phyloP scores from a whole-genome alignment of 2,888 invertebrate genomes.

The Cephus pulcher region DNA sequence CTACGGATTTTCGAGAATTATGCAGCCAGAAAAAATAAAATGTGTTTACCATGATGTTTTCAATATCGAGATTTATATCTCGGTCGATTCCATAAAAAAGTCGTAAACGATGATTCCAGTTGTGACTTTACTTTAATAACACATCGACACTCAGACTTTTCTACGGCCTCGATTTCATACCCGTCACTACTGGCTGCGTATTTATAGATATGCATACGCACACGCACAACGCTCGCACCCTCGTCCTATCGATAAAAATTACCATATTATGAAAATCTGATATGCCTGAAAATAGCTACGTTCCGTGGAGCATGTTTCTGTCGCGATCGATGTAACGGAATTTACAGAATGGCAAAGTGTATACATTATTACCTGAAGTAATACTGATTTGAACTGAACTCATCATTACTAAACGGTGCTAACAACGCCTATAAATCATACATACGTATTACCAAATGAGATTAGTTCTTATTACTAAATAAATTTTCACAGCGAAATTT shows the following conservation, averaged over 20 bases:
- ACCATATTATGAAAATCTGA: constrained; percentile 48
- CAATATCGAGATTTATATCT: constrained; percentile 17
- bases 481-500: background rate
- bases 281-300: constrained; percentile 15
- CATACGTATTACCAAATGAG: too few relatives aligned
- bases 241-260: constrained; percentile 42
- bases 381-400: background rate
- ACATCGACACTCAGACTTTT: constrained; percentile 8
- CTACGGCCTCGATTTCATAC: background rate
- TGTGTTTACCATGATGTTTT: constrained; percentile 22
- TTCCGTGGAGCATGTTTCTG: background rate
- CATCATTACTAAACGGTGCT: background rate
- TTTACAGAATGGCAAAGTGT: background rate
- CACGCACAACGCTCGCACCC: background rate
- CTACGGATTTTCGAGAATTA: constrained; percentile 22
- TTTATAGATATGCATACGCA: background rate
- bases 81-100: background rate
- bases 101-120: constrained; percentile 13
- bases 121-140: constrained; percentile 28
- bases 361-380: background rate
- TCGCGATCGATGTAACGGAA: background rate
- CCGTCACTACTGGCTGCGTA: background rate
- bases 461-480: background rate
- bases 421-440: background rate
- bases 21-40: constrained; percentile 23